Evolutionary conservation across 1,140 invertebrate genomes (phyloP).

Genomic region (Planococcus citri): DNA sequence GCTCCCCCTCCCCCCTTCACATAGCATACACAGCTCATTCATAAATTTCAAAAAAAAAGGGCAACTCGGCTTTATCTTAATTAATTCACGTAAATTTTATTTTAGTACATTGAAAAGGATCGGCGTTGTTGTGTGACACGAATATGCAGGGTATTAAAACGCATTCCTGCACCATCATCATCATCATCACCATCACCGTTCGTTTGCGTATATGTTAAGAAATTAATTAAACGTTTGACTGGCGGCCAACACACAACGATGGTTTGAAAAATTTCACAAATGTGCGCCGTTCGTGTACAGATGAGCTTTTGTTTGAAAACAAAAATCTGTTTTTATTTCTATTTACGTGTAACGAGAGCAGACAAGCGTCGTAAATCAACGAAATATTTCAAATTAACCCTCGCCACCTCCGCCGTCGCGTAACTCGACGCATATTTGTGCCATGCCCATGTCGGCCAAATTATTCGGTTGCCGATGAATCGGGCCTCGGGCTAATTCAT

Average conservation of each 20-base stretch:
- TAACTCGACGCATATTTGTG: neutral
- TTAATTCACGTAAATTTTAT: too few species aligned
- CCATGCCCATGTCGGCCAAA: neutral
- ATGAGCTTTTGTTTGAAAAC: neutral
- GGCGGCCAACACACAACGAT: neutral
- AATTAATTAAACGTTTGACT: neutral
- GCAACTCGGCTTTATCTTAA: too few species aligned
- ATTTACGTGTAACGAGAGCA: neutral
- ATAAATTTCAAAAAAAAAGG: too few species aligned
- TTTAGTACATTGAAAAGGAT: neutral
- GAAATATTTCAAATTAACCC: neutral
- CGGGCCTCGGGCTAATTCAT: neutral
- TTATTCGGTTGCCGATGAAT: neutral
- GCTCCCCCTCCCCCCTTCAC: too few species aligned
- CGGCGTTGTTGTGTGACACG: neutral
- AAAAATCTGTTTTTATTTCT: conserved; percentile 4
- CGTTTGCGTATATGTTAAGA: neutral
- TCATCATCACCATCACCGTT: neutral
- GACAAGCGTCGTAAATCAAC: conserved; percentile 1
- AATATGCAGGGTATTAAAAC: neutral
- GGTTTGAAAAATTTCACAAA: neutral
- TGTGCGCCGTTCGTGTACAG: neutral
- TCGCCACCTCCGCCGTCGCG: neutral
- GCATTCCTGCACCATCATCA: too few species aligned
- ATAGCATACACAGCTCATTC: too few species aligned